Conservation (phyloP, 2,797 vertebrate genomes). For the Phataginus tetradactyla region DNA sequence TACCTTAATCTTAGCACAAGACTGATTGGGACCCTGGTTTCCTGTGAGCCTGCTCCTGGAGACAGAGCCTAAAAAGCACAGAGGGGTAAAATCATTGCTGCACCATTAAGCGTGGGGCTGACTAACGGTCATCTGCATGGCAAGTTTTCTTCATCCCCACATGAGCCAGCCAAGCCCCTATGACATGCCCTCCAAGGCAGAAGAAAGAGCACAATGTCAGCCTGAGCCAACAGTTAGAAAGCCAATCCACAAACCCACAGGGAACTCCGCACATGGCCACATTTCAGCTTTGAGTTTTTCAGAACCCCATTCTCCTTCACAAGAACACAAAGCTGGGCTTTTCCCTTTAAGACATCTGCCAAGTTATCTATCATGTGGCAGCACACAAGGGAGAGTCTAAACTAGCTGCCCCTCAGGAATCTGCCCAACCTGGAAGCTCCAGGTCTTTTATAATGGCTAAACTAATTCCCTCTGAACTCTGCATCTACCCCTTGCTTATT, state of each 20-base stretch:
- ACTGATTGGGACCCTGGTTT: constrained; percentile 93
- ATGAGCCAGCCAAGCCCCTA: background rate
- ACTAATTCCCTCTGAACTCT: background rate
- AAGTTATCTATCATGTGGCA: too few species aligned
- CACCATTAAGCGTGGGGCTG: background rate
- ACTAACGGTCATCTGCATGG: background rate
- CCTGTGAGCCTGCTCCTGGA: constrained; percentile 82
- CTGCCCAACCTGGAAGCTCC: background rate
- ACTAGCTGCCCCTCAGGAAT: background rate
- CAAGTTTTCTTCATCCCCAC: background rate
- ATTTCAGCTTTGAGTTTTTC: background rate
- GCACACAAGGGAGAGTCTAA: background rate
- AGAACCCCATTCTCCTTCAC: background rate
- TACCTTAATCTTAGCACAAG: constrained; percentile 98
- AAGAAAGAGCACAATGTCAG: background rate
- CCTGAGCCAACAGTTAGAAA: background rate
- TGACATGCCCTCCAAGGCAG: background rate
- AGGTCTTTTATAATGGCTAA: background rate
- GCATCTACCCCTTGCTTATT: background rate
- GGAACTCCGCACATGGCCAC: background rate
- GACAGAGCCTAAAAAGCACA: constrained; percentile 78
- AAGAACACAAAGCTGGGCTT: background rate
- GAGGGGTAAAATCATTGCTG: constrained; percentile 25
- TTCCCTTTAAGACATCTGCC: background rate
- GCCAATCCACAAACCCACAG: background rate